These are phyloP conservation scores for Frankliniella intonsa DNA, from an alignment of 2,888 invertebrate species.

Conservation along the genomic window DNA sequence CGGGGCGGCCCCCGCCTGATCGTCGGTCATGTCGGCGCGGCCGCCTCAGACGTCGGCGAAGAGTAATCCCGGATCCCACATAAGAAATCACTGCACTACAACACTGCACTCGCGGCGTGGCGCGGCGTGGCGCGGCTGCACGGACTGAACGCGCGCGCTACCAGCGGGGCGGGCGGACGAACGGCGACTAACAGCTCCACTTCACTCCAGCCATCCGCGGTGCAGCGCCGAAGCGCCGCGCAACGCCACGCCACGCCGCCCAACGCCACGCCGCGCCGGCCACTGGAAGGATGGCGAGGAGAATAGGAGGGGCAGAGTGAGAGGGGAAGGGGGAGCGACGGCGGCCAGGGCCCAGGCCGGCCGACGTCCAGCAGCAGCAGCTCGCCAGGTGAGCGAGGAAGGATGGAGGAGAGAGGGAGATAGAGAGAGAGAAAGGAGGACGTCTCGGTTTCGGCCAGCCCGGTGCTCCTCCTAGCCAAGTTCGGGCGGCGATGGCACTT, in stretches of 20 bases:
- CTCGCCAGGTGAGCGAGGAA: too few species aligned
- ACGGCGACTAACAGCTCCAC: slow-evolving; percentile 12
- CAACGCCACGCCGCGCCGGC: background rate
- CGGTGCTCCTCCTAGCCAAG: too few species aligned
- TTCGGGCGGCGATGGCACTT: too few species aligned
- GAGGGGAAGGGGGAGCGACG: background rate
- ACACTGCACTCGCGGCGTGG: background rate
- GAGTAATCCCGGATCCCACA: background rate
- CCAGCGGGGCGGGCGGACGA: background rate
- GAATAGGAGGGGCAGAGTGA: background rate
- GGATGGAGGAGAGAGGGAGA: too few species aligned
- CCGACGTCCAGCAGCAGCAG: background rate
- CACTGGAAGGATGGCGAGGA: slow-evolving; percentile 7
- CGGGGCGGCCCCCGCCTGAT: background rate
- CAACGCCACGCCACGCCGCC: background rate
- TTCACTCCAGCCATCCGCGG: background rate
- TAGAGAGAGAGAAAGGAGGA: too few species aligned
- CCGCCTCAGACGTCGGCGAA: background rate
- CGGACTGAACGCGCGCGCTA: background rate
- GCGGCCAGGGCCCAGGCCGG: background rate
- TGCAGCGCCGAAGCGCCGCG: background rate
- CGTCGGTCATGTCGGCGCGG: background rate
- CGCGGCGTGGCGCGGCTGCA: background rate
- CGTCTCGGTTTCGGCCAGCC: too few species aligned
- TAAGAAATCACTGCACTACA: background rate